Percentiles rank a stretch among this genome's conserved stretches.
Conservation (phyloP, 1,140 invertebrate species). For the Pentalonia nigronervosa region DNA sequence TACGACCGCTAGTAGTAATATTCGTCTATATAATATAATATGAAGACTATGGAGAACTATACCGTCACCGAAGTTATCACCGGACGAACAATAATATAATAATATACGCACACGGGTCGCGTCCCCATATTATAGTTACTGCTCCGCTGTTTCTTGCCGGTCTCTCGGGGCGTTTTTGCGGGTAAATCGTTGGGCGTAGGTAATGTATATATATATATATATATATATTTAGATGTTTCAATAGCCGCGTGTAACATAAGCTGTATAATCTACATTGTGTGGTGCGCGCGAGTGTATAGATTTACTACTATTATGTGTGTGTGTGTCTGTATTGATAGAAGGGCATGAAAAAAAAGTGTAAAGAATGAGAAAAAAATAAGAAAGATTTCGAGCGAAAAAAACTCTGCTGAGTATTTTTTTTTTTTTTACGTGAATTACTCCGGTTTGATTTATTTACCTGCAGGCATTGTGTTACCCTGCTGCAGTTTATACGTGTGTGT, state of each 20-base stretch:
- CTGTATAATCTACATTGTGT: conserved; percentile 54
- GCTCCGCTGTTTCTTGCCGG: neutral
- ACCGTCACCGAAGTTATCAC: neutral
- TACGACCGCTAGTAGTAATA: neutral
- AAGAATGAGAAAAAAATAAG: conserved; percentile 30
- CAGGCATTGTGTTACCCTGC: neutral
- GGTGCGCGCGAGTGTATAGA: neutral
- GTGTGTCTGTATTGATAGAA: conserved; percentile 22
- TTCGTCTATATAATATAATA: neutral
- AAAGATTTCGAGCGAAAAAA: conserved; percentile 37
- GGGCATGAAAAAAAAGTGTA: conserved; percentile 11
- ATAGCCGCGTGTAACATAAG: conserved; percentile 54
- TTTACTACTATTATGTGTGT: neutral
- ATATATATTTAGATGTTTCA: conserved; percentile 37
- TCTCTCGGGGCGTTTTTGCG: conserved; percentile 49
- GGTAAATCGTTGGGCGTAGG: conserved; percentile 24
- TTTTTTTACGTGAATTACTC: conserved; percentile 42
- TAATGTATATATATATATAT: neutral
- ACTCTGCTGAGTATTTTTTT: neutral
- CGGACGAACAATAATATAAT: neutral
- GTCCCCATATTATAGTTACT: neutral
- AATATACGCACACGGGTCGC: neutral
- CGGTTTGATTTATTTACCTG: conserved; percentile 55
- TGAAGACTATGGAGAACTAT: neutral
- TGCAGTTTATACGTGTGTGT: neutral